Percentiles rank a stretch among this genome's conserved stretches.
phyloP scores from a whole-genome alignment of 37 sponge, comb jelly and placozoan genomes.

The Halichondria panicea region DNA sequence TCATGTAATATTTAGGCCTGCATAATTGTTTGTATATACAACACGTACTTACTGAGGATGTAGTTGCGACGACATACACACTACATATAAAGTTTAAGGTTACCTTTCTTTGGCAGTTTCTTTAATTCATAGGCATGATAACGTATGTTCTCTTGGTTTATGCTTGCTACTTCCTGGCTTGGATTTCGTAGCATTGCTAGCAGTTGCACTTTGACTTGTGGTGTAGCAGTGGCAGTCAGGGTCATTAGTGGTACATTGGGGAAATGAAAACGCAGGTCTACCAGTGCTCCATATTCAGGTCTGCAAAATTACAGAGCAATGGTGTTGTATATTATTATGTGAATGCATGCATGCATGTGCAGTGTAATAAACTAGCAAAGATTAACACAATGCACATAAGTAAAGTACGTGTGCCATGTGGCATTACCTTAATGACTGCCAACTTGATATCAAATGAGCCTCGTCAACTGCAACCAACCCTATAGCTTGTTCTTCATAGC shows the following conservation, averaged over 20 bases:
- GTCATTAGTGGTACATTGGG: constrained; percentile 37
- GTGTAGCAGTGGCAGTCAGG: constrained; percentile 46
- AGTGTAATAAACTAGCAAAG: background rate
- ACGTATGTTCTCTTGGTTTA: constrained; percentile 4
- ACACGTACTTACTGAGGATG: too few species aligned
- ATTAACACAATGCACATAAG: background rate
- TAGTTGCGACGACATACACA: background rate
- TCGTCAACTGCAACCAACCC: constrained; percentile 45
- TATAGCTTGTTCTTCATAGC: background rate
- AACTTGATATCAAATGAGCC: constrained; percentile 36
- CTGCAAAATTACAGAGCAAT: too few species aligned
- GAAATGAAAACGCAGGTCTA: background rate
- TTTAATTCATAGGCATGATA: background rate
- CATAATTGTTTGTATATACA: too few species aligned
- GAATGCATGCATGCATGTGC: background rate
- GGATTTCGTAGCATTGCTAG: constrained; percentile 3
- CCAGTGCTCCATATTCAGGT: constrained; percentile 7
- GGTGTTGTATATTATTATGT: too few species aligned
- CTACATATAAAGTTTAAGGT: background rate
- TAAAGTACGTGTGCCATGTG: background rate
- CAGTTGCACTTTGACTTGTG: background rate
- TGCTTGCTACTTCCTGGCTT: background rate
- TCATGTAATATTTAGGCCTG: too few species aligned
- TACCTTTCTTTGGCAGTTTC: background rate
- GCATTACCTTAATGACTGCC: constrained; percentile 30